phyloP scores from a whole-genome alignment of 2,113 vertebrate genomes.

The Callopanchax toddi region DNA sequence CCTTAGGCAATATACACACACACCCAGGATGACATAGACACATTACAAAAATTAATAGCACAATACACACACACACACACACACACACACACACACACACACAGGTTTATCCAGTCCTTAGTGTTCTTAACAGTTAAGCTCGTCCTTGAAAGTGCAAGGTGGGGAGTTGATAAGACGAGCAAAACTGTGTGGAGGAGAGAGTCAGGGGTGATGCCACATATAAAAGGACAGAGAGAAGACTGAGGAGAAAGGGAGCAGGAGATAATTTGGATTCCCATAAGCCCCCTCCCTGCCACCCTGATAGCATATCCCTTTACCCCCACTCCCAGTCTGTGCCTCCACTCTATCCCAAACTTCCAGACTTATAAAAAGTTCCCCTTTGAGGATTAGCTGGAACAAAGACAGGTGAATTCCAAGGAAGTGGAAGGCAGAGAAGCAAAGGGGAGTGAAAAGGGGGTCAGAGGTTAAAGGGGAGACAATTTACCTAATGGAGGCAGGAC shows the following conservation, averaged over 20 bases:
- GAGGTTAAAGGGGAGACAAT: slow-evolving; percentile 53
- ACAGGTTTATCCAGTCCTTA: slow-evolving; percentile 40
- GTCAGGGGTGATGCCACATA: slow-evolving; percentile 43
- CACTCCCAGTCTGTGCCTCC: slow-evolving; percentile 37
- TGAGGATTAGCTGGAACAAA: slow-evolving; percentile 73
- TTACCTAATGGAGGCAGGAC: slow-evolving; percentile 27
- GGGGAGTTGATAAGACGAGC: slow-evolving; percentile 65
- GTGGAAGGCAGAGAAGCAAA: neutral
- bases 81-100: slow-evolving; percentile 26
- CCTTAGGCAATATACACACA: slow-evolving; percentile 37
- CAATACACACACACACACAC: slow-evolving; percentile 11
- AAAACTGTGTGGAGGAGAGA: slow-evolving; percentile 24
- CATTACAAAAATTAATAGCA: slow-evolving; percentile 17
- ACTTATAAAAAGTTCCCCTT: slow-evolving; percentile 74
- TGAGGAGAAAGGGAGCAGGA: slow-evolving; percentile 41
- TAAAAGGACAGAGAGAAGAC: slow-evolving; percentile 46
- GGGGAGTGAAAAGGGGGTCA: slow-evolving; percentile 3
- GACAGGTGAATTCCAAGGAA: slow-evolving; percentile 71
- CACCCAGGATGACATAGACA: slow-evolving; percentile 17
- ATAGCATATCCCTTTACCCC: slow-evolving; percentile 64
- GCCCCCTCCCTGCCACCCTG: slow-evolving; percentile 55
- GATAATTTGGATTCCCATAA: slow-evolving; percentile 72
- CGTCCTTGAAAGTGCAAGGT: slow-evolving; percentile 74
- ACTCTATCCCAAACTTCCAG: slow-evolving; percentile 65
- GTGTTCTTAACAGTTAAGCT: slow-evolving; percentile 69